Evolutionary conservation across 2,888 invertebrate species (phyloP), one percentile per base, ranked within the genome.

Genomic region (Acleris laterana): DNA sequence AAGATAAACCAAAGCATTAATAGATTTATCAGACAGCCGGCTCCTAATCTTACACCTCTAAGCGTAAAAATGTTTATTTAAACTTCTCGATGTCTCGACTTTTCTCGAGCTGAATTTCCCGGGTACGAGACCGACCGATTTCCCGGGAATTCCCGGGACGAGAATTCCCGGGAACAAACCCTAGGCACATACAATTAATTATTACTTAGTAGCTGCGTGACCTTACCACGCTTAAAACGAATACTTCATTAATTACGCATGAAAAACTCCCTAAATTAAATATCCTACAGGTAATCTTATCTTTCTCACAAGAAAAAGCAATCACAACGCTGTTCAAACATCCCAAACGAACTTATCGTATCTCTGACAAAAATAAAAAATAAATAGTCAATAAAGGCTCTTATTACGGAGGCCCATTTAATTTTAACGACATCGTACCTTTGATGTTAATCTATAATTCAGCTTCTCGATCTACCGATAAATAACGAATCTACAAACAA

Each of bases 401-500:
- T 64, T 51, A 57, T 48, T 64, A 58, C 22, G 20, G 60, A 13
- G 42, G 53, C 60, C 80, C 79, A 82, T 85, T 85, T 83, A 85
- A 85, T 85, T 83, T 86, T 85, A 84, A 85, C 84, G 82, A 82
- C 78, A 75, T 78, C 81, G 77, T 79, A 74, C 81, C 84, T 89
- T 89, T 88, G 88, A 89, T 87, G 85, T 86, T 87, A 86, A 89
- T 89, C 87, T 87, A 82, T 82, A 83, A 79, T 81, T 76, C 77
- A 77, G 79, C 75, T 74, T 78, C 79, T 55, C 67, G 67, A 66
- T 66, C 62, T 57, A 57, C 66, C 66, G 66, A 66, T 66, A 66
- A 66, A 65, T 65, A 65, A 60, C 38, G 64, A 66, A 66, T 66
- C 55, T 56, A 46, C 61, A 57, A 62, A 66, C 66, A 66, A 57